Evolutionary conservation across 2,113 vertebrate genomes (phyloP), one percentile per base, ranked within the genome.

Genomic region (Onychostoma macrolepis): DNA sequence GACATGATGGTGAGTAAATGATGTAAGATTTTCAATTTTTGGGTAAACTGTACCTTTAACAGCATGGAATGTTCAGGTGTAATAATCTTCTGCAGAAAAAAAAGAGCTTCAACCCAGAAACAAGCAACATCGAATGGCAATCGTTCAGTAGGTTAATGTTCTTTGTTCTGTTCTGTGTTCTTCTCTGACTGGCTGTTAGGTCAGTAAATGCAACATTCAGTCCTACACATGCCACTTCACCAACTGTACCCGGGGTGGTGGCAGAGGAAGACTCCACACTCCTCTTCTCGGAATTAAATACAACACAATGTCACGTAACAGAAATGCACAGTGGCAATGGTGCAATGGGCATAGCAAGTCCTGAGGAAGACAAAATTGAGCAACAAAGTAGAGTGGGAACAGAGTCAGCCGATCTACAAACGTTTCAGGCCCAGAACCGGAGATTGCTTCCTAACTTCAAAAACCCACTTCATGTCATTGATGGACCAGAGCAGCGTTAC

Each of bases 391-490:
- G 21, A 12, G 4, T 36, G 4, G 76, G 63, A 67, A 7, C 87
- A 4, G 90, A 91, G n/a, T 17, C 83, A 1, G 86, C 78, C 1
- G 92, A 94, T 10, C 77, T 91, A 0, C 88, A 84, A 2, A 92
- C 92, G 4, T 91, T 93, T 56, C 67, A 53, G 53, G 53, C 90
- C 6, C 96, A 97, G 90, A 97, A 98, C 89, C 93, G 95, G 2
- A 94, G 97, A 5, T 90, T 97, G 38, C 94, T 98, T 61, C 96
- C 95, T 0, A 92, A 94, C 36, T 80, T 89, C 71, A 95, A 94
- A 87, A 97, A 97, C 58, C 95, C 97, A 0, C 89, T 97, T 6
- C 97, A 98, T 10, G 90, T 96, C 33, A 93, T 98, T 4, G 97
- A 98, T 0, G 97, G 97, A 24, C 94, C 96, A 0, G 96, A 97